A percentile compares a stretch with the other conserved stretches of the same genome.
Conservation (phyloP, 2,888 invertebrate genomes). For the Pachydiplax longipennis region DNA sequence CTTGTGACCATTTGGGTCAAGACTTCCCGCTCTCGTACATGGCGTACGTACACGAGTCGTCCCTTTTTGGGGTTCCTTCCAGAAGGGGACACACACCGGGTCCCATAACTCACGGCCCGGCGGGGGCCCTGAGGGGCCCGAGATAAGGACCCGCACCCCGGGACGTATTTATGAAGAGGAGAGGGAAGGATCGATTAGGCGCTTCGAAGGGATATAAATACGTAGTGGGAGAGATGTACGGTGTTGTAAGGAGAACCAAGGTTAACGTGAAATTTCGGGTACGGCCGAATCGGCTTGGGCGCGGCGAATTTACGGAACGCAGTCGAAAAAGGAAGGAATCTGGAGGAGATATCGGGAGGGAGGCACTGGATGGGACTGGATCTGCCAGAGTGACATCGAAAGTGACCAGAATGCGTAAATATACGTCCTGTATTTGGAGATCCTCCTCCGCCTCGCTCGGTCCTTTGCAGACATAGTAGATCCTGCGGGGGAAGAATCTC, state of each 20-base stretch:
- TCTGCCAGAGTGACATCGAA: conserved; percentile 21
- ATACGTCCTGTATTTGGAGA: background rate
- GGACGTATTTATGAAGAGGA: conserved; percentile 5
- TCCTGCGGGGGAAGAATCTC: background rate
- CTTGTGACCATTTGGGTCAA: background rate
- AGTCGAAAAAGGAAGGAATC: background rate
- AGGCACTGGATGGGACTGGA: background rate
- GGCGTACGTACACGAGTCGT: background rate
- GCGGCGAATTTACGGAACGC: background rate
- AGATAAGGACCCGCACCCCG: background rate
- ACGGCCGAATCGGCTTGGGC: background rate
- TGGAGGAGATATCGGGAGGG: background rate
- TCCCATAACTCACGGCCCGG: conserved; percentile 1
- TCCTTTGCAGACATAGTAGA: background rate
- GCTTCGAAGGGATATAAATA: background rate
- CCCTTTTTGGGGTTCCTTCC: background rate
- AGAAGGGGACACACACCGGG: background rate
- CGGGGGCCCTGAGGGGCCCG: background rate
- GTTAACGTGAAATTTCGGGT: conserved; percentile 7
- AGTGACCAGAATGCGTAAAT: conserved; percentile 3
- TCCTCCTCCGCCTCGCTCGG: too few relatives aligned
- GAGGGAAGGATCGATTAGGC: conserved; percentile 1
- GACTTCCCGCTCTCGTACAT: background rate
- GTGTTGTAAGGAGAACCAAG: background rate
- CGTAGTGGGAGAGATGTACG: background rate